These are phyloP conservation scores for Maniola jurtina DNA, from an alignment of 1,140 invertebrate species.

Conservation along the genomic window DNA sequence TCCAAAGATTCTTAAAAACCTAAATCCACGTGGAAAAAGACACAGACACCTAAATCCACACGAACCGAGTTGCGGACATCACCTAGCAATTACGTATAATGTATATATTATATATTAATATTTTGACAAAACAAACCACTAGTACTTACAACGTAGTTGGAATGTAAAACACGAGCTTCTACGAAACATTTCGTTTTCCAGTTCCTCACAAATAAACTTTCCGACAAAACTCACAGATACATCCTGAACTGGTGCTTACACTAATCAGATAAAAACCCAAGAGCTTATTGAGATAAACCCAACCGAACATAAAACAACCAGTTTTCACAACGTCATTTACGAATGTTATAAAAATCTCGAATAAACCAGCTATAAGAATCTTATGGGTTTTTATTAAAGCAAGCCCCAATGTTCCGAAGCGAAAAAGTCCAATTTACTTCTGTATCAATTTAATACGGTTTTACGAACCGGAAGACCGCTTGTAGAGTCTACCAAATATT, in stretches of 20 bases:
- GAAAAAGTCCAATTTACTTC: constrained; percentile 8
- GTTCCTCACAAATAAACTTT: neutral
- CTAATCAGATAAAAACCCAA: neutral
- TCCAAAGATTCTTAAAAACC: too few species aligned
- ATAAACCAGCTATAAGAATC: neutral
- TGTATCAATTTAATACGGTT: constrained; percentile 4
- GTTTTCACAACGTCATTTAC: neutral
- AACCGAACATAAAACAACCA: neutral
- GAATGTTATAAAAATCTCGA: constrained; percentile 1
- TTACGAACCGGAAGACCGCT: neutral
- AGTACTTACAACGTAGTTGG: too few species aligned
- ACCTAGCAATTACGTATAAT: too few species aligned
- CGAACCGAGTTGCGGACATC: too few species aligned
- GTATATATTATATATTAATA: too few species aligned
- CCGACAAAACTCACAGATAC: neutral
- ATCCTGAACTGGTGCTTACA: neutral
- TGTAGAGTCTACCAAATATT: neutral
- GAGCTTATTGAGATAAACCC: neutral
- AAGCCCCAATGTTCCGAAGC: neutral
- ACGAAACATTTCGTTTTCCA: neutral
- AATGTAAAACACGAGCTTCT: neutral
- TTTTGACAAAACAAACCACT: too few species aligned
- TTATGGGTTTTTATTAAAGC: neutral
- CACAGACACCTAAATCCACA: too few species aligned
- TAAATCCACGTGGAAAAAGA: too few species aligned